Evolutionary conservation across 2,888 invertebrate species (phyloP).

Genomic region (Epinotia bilunana): DNA sequence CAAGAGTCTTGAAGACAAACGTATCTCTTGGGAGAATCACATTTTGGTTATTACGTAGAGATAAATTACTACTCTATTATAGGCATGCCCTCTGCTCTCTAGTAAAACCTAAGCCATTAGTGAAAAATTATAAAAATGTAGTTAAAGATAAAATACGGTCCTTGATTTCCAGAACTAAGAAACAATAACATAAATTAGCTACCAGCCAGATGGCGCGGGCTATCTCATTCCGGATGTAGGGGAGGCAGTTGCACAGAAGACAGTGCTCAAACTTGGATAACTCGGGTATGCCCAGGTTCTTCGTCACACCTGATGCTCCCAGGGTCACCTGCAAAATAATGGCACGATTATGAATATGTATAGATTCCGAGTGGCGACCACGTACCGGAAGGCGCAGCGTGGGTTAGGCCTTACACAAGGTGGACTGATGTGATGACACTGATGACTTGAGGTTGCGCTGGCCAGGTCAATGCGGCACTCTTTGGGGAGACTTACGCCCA

Average conservation of each 20-base stretch:
- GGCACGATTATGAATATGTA: too few relatives aligned
- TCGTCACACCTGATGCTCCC: constrained; percentile 75
- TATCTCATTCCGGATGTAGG: constrained; percentile 72
- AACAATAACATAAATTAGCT: constrained; percentile 39
- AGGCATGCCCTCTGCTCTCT: neutral
- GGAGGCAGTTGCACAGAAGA: constrained; percentile 69
- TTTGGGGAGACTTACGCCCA: too few relatives aligned
- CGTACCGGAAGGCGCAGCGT: too few relatives aligned
- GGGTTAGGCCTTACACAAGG: too few relatives aligned
- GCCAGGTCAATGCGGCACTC: too few relatives aligned
- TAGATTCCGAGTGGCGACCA: too few relatives aligned
- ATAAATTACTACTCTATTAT: neutral
- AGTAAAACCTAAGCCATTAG: neutral
- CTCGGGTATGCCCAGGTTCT: constrained; percentile 73
- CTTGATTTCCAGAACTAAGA: neutral
- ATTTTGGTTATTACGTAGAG: too few relatives aligned
- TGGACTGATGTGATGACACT: too few relatives aligned
- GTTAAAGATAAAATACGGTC: neutral
- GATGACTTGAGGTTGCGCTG: too few relatives aligned
- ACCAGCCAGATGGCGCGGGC: constrained; percentile 76
- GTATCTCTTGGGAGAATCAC: too few relatives aligned
- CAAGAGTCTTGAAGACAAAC: too few relatives aligned
- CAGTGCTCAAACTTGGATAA: constrained; percentile 76
- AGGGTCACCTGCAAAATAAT: constrained; percentile 63
- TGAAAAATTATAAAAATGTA: neutral